phyloP scores from a whole-genome alignment of 1,140 invertebrate species.

The Reticulitermes speratus region DNA sequence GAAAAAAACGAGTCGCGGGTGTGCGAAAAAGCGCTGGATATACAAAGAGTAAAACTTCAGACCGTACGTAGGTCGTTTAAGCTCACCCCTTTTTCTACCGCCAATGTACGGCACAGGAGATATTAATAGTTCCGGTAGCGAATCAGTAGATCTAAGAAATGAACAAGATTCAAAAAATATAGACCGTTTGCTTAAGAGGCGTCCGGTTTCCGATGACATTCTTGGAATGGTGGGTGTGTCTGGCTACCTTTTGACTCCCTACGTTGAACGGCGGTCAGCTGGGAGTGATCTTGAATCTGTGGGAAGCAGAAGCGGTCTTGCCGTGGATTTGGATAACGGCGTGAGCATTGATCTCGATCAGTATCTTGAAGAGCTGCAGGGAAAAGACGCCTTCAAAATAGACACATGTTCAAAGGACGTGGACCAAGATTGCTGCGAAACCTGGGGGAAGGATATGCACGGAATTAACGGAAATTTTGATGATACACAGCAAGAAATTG shows the following conservation, averaged over 20 bases:
- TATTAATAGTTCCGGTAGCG: conserved; percentile 40
- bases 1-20: background rate
- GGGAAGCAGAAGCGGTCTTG: conserved; percentile 39
- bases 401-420: conserved; percentile 47
- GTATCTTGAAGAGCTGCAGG: conserved; percentile 63
- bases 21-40: background rate
- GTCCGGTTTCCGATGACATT: conserved; percentile 66
- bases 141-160: conserved; percentile 55
- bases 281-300: conserved; percentile 56
- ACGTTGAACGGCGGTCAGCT: conserved; percentile 62
- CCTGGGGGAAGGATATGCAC: background rate
- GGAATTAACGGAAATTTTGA: background rate
- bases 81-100: background rate
- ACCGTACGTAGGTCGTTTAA: background rate
- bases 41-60: background rate
- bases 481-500: background rate
- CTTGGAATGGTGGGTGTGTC: conserved; percentile 50
- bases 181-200: conserved; percentile 60
- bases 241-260: conserved; percentile 45
- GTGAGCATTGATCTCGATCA: conserved; percentile 59
- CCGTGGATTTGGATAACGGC: conserved; percentile 35
- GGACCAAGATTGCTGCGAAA: conserved; percentile 38
- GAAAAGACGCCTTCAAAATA: conserved; percentile 49
- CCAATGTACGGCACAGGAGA: background rate
- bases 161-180: conserved; percentile 52